Evolutionary conservation across 2,797 vertebrate species (phyloP), one percentile per base, ranked within the genome.

Genomic region (Parotocinclus haroldoi): DNA sequence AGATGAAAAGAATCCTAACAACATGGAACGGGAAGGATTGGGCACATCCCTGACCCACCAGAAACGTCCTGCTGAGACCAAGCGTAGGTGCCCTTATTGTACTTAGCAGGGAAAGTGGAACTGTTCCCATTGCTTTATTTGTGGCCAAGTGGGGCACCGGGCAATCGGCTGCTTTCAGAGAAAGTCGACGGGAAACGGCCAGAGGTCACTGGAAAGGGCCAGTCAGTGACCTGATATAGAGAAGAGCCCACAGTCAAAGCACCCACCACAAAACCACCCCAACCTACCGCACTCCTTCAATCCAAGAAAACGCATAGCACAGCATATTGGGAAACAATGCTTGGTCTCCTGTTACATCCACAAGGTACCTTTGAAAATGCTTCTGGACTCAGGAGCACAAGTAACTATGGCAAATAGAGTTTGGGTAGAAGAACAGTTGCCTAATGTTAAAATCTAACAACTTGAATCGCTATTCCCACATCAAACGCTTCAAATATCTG

Each of bases 121-220:
- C 51, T 66, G 72, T 66, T 1, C 13, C 8, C 74, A 78, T 44
- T 79, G 73, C 1, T 81, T 78, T 17, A 0, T 10, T 0, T 75
- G 71, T 73, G 67, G 69, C 6, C 71, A 78, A 38, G 19, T 52
- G 10, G 73, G 75, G 8, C 65, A 80, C 1, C 6, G 50, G 0
- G 40, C 55, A 17, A 53, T 53, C 1, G 51, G 51, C 18, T 53
- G 51, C 12, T 11, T 53, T 1, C 51, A 53, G 1, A 9, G 10
- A 12, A 27, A 7, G 3, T 0, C 7, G 11, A 12, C 19, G 18
- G 11, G 5, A 53, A 53, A 53, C 17, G 51, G 0, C 2, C 10
- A 3, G 10, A 27, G 71, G 71, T 76, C 64, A 16, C 55, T 64
- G 69, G 73, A 65, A 1, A 62, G n/a, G 48, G 44, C 10, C 37